These are phyloP conservation scores for Bufo bufo DNA, from an alignment of 2,113 vertebrate genomes.

Conservation along the genomic window DNA sequence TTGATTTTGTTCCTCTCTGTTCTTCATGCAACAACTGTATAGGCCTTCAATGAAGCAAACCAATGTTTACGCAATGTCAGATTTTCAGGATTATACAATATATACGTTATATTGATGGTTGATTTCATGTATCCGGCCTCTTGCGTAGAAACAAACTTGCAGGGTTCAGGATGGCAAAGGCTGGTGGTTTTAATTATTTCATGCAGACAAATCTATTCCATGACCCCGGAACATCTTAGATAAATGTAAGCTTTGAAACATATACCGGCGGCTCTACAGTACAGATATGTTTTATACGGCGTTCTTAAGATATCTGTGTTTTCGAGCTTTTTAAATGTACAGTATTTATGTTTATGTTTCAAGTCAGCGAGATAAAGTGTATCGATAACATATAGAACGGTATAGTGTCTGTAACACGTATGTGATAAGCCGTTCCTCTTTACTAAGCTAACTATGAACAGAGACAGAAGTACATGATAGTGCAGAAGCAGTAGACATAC, in stretches of 20 bases:
- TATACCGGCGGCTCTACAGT: neutral
- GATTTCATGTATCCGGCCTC: slow-evolving; percentile 1
- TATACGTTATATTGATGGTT: neutral
- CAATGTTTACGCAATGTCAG: slow-evolving; percentile 7
- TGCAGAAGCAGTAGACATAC: too few species aligned
- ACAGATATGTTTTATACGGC: neutral
- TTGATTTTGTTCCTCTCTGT: neutral
- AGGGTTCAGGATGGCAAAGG: neutral
- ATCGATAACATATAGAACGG: neutral
- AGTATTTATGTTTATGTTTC: neutral
- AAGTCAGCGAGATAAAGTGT: neutral
- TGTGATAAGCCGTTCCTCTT: neutral
- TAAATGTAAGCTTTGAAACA: slow-evolving; percentile 18
- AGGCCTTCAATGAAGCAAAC: neutral
- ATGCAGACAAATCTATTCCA: neutral
- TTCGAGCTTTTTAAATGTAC: neutral
- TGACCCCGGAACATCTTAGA: slow-evolving; percentile 2
- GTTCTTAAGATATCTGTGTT: neutral
- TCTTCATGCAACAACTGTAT: slow-evolving; percentile 12
- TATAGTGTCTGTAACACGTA: neutral
- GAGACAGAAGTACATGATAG: too few species aligned
- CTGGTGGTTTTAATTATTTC: neutral
- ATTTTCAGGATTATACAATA: neutral
- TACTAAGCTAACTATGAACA: neutral
- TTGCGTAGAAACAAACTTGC: neutral